phyloP scores from a whole-genome alignment of 2,888 invertebrate genomes.

The Idaea biselata region DNA sequence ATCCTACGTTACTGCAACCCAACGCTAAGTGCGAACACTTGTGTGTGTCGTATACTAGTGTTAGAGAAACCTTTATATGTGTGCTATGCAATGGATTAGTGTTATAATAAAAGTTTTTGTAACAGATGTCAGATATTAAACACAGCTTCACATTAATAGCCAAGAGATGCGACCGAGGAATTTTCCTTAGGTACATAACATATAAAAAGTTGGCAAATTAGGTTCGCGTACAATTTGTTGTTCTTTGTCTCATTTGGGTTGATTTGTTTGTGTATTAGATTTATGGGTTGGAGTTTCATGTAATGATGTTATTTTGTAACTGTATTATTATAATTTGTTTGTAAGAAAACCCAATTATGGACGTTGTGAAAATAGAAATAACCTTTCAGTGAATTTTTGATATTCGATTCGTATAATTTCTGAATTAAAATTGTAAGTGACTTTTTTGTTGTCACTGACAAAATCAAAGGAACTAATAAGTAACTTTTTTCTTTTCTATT shows the following conservation, averaged over 20 bases:
- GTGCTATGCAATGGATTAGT: constrained; percentile 76
- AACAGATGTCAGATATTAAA: constrained; percentile 81
- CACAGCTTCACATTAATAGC: constrained; percentile 77
- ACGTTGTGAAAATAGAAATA: background rate
- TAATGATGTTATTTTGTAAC: constrained; percentile 21
- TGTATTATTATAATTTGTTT: constrained; percentile 5
- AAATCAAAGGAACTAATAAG: too few species aligned
- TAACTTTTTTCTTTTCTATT: too few species aligned
- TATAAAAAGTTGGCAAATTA: constrained; percentile 78
- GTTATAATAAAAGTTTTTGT: constrained; percentile 81
- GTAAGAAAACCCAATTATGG: background rate
- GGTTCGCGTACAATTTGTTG: constrained; percentile 59
- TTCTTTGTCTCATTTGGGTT: constrained; percentile 49
- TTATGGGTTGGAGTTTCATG: constrained; percentile 38
- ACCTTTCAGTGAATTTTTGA: background rate
- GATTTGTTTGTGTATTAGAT: constrained; percentile 57
- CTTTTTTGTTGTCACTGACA: too few species aligned
- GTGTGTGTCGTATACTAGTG: constrained; percentile 53
- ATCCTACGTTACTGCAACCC: constrained; percentile 53
- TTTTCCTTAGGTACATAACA: constrained; percentile 37
- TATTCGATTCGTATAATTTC: too few species aligned
- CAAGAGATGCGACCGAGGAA: constrained; percentile 63
- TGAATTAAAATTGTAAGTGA: too few species aligned
- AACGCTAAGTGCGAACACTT: constrained; percentile 69
- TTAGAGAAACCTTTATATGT: constrained; percentile 41